Percentiles rank a stretch among this genome's conserved stretches.
Evolutionary conservation across 2,888 invertebrate genomes (phyloP).

Genomic region (Allophyes oxyacanthae): DNA sequence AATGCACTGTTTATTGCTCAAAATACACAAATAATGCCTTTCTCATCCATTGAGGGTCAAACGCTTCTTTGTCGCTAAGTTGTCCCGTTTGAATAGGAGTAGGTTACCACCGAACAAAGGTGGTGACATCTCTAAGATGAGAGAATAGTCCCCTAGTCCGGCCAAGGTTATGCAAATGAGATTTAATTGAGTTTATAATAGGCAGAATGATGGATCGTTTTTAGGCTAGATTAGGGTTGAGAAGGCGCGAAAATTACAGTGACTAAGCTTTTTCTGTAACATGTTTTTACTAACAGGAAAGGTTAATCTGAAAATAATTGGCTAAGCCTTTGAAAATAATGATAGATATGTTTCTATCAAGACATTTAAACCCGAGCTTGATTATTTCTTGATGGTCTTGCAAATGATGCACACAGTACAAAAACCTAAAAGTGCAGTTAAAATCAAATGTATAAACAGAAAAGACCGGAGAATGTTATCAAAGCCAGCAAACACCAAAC

Average conservation of each 20-base stretch:
- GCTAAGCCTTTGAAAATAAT: conserved; percentile 25
- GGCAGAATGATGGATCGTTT: conserved; percentile 80
- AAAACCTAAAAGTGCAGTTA: background rate
- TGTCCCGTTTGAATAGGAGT: conserved; percentile 81
- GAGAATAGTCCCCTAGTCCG: conserved; percentile 74
- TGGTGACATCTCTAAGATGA: conserved; percentile 84
- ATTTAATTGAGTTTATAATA: conserved; percentile 89
- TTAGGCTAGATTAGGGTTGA: conserved; percentile 59
- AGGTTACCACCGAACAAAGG: conserved; percentile 86
- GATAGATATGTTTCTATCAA: conserved; percentile 11
- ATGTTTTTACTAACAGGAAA: conserved; percentile 34
- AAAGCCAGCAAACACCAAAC: conserved; percentile 11
- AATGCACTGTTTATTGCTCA: conserved; percentile 89
- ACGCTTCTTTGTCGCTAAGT: conserved; percentile 85
- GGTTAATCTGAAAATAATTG: conserved; percentile 54
- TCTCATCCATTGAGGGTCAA: conserved; percentile 86
- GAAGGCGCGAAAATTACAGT: conserved; percentile 82
- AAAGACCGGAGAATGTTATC: conserved; percentile 3
- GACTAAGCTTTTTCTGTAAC: conserved; percentile 65
- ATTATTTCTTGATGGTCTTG: no score
- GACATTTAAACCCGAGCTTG: background rate
- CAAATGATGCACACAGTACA: conserved; percentile 3
- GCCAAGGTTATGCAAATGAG: conserved; percentile 85
- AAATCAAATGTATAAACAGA: conserved; percentile 8
- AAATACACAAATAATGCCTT: conserved; percentile 87